A percentile compares a stretch with the other conserved stretches of the same genome.
Conservation (phyloP, 2,113 vertebrate genomes). For the Coptodon bakossiorum region DNA sequence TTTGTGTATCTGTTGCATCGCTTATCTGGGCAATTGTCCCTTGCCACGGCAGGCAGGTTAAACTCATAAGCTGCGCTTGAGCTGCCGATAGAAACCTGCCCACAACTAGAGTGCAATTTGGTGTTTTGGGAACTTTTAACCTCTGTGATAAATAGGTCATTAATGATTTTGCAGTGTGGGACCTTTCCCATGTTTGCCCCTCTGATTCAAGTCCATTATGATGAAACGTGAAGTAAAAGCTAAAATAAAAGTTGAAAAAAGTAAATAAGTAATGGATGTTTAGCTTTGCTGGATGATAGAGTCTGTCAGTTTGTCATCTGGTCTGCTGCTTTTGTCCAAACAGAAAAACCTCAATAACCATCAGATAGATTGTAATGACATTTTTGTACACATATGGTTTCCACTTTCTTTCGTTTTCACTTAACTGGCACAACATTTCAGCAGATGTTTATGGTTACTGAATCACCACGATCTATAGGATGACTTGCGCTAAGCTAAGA, state of each 20-base stretch:
- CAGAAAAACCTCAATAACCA: background rate
- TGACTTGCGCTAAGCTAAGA: background rate
- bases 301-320: background rate
- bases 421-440: background rate
- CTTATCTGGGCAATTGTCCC: constrained; percentile 4
- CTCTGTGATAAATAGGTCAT: background rate
- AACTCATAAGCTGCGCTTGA: constrained; percentile 11
- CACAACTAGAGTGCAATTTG: constrained; percentile 16
- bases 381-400: background rate
- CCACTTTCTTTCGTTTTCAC: background rate
- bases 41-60: background rate
- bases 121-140: background rate
- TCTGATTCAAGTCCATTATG: background rate
- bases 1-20: constrained; percentile 9
- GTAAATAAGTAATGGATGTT: background rate
- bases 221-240: background rate
- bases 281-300: background rate
- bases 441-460: background rate
- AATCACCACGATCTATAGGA: background rate
- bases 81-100: constrained; percentile 12
- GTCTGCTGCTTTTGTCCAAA: background rate
- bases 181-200: background rate
- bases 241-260: background rate
- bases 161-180: background rate
- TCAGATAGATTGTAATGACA: background rate